Conservation (phyloP, 2,797 vertebrate genomes). For the Geotrypetes seraphini region DNA sequence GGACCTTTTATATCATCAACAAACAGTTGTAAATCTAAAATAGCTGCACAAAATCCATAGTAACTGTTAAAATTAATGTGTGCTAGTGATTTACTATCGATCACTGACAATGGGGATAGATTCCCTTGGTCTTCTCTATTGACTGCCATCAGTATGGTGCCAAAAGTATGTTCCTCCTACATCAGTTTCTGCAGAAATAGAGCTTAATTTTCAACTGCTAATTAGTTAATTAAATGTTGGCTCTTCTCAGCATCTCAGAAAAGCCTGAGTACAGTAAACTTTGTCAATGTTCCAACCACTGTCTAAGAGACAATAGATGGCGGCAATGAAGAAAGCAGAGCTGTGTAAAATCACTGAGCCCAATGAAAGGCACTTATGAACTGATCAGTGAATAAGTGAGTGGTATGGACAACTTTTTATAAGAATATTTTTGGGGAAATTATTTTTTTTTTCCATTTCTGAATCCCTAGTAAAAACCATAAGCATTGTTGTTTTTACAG, state of each 20-base stretch:
- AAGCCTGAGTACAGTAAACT: no score
- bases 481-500: no score
- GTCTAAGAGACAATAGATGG: no score
- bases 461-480: neutral
- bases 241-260: no score
- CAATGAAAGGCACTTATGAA: no score
- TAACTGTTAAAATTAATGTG: fast-evolving
- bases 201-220: neutral
- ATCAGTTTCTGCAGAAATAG: neutral
- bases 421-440: no score
- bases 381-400: no score
- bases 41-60: neutral
- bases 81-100: fast-evolving
- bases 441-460: neutral
- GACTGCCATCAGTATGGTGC: neutral
- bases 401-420: no score
- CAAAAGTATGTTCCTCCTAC: neutral
- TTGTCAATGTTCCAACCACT: no score
- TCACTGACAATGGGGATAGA: neutral
- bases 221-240: no score
- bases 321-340: no score
- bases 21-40: neutral
- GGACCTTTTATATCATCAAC: neutral
- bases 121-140: neutral
- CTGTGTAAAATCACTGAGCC: no score